Evolutionary conservation across 2,888 invertebrate species (phyloP), one percentile per base, ranked within the genome.

Genomic region (Drosophila anomelani): DNA sequence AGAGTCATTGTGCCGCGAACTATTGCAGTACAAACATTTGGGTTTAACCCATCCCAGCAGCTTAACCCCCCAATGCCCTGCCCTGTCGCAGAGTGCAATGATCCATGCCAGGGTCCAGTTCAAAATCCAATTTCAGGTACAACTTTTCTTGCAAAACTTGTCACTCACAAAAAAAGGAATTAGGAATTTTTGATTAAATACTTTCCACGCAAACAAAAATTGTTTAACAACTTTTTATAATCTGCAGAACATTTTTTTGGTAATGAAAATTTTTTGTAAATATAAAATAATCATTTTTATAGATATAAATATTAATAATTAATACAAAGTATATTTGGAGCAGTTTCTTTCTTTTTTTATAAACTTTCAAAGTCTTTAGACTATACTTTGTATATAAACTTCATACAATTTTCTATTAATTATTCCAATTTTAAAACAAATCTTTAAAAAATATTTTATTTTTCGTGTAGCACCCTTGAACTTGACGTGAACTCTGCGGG

Each of bases 11-110:
- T 69, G 69, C 69, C 53, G 59, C 60, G 55, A 72, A 88, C 86
- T 83, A 88, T 83, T 88, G 88, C 88, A 88, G 68, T 80, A 43
- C 64, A 58, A 43, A 56, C 55, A 46, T 46, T 60, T 58, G 23
- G 20, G 26, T 13, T 23, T 29, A 39, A 29, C 26, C 26, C 38
- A 4, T 3, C 17, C 20, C 10, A 17, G 17, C 59, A 34, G 74
- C 23, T 51, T 46, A 38, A 67, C 13, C 66, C 53, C 59, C 60
- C 53, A 49, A 51, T 46, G 23, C 44, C 32, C 10, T 5, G 29
- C 3, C 26, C 17, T 9, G 29, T 3, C 41, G 20, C 6, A 55
- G 64, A 51, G 68, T 53, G 54, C 64, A 62, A 62, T 51, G 61
- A 32, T 61, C 57, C 57, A 63, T 34, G 44, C 57, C 51, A 51